A percentile compares a stretch with the other conserved stretches of the same genome.
Conservation (phyloP, 1,140 invertebrate species). For the Cherax destructor region DNA sequence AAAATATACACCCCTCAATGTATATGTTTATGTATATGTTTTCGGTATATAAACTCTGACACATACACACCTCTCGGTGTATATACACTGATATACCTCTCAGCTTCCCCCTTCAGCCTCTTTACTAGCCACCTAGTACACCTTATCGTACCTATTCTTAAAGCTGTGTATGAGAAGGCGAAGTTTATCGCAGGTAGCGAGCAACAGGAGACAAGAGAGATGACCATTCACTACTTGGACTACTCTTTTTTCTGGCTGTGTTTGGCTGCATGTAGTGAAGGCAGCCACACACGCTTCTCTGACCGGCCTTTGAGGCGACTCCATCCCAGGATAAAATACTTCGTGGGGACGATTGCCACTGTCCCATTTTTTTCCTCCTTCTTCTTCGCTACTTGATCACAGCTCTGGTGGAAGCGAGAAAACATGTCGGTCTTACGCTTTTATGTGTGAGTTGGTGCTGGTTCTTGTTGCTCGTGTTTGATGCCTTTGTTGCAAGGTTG, state of each 20-base stretch:
- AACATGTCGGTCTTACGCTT: neutral
- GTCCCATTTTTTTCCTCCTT: constrained; percentile 16
- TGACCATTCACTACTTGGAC: neutral
- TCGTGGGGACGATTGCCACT: constrained; percentile 36
- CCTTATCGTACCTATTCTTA: too few species aligned
- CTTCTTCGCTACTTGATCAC: constrained; percentile 4
- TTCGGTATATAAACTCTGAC: too few species aligned
- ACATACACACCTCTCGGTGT: too few species aligned
- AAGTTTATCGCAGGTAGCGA: neutral
- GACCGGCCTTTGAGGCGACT: constrained; percentile 21
- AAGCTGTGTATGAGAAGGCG: too few species aligned
- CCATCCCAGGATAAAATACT: neutral
- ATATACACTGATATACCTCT: too few species aligned
- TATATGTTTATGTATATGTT: too few species aligned
- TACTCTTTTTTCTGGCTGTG: neutral
- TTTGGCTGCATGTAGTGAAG: neutral
- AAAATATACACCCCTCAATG: too few species aligned
- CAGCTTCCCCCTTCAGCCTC: too few species aligned
- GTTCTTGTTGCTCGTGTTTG: too few species aligned
- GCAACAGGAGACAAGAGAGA: neutral
- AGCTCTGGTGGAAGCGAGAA: neutral
- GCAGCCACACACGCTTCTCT: neutral
- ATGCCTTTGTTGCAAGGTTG: neutral
- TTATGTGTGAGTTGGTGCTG: neutral
- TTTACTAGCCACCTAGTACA: too few species aligned